Evolutionary conservation across 1,140 invertebrate genomes (phyloP).

Genomic region (Myzus persicae): DNA sequence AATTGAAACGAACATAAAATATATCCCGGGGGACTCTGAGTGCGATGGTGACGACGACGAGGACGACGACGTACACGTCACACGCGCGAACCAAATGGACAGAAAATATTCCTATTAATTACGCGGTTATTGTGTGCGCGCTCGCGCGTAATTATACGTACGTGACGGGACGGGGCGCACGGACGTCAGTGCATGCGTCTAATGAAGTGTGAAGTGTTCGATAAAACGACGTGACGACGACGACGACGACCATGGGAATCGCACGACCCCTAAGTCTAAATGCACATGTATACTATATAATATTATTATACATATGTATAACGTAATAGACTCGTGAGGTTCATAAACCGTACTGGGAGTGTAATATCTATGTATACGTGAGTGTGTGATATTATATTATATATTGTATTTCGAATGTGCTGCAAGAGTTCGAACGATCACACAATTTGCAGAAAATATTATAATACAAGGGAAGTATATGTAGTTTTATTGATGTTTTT

Average conservation of each 20-base stretch:
- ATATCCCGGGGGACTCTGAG: neutral
- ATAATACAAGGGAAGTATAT: too few relatives aligned
- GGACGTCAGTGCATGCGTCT: neutral
- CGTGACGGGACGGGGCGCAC: neutral
- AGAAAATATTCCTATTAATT: constrained; percentile 56
- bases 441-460: too few relatives aligned
- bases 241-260: constrained; percentile 28
- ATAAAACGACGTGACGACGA: constrained; percentile 35
- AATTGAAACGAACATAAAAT: neutral
- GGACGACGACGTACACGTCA: neutral
- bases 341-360: neutral
- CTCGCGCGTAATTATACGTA: constrained; percentile 24
- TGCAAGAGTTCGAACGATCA: too few relatives aligned
- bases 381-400: too few relatives aligned
- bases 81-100: constrained; percentile 42
- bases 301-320: too few relatives aligned
- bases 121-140: constrained; percentile 3
- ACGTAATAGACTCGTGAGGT: neutral
- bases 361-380: neutral
- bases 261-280: neutral
- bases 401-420: neutral
- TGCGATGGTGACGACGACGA: too few relatives aligned
- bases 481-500: too few relatives aligned
- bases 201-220: constrained; percentile 54
- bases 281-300: neutral